Evolutionary conservation across 2,113 vertebrate species (phyloP).

Genomic region (Symphodus melops): DNA sequence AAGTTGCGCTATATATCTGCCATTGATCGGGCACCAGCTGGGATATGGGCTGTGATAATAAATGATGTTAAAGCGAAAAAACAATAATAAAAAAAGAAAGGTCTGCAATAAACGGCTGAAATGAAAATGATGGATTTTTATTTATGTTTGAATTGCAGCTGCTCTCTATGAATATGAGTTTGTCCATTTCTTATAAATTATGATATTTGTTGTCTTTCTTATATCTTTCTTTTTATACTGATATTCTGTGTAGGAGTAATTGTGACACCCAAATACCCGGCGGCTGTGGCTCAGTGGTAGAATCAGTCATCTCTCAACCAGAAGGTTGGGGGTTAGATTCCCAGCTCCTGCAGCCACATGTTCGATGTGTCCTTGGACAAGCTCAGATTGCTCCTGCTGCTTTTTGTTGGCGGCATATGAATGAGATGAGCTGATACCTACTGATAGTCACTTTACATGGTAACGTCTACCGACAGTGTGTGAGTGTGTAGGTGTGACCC

Average conservation of each 20-base stretch:
- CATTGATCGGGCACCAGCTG: constrained; percentile 72
- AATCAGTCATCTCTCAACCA: no score
- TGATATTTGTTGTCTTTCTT: neutral
- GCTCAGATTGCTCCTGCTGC: no score
- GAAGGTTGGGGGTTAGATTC: no score
- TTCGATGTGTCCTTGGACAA: no score
- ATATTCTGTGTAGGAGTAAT: no score
- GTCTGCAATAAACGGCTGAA: constrained; percentile 45
- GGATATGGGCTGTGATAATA: constrained; percentile 53
- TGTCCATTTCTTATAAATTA: constrained; percentile 19
- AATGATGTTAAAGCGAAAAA: constrained; percentile 57
- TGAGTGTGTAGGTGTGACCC: no score
- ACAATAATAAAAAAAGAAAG: constrained; percentile 17
- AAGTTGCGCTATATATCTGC: constrained; percentile 63
- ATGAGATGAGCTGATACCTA: no score
- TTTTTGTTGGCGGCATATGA: no score
- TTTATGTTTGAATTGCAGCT: constrained; percentile 27
- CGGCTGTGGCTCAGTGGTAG: no score
- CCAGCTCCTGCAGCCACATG: no score
- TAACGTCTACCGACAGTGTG: neutral
- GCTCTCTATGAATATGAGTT: constrained; percentile 1
- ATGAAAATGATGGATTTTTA: constrained; percentile 55
- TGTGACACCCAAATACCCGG: no score
- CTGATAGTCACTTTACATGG: no score
- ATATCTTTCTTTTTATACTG: neutral